phyloP scores from a whole-genome alignment of 2,888 invertebrate species.

The Thyatira batis region DNA sequence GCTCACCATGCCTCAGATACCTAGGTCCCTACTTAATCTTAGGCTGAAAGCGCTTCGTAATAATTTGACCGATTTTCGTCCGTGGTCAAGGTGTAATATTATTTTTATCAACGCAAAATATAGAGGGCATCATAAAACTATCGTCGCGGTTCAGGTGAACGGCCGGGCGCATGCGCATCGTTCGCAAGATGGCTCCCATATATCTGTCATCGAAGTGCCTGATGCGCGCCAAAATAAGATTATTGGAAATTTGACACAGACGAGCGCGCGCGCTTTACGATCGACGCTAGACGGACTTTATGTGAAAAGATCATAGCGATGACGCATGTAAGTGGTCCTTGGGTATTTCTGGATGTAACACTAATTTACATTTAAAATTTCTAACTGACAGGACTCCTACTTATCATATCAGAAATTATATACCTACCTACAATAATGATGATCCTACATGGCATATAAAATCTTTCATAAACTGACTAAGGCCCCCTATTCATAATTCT shows the following conservation, averaged over 20 bases:
- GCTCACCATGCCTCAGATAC: too few species aligned
- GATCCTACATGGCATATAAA: too few species aligned
- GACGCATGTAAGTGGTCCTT: constrained; percentile 71
- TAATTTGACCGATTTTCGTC: constrained; percentile 43
- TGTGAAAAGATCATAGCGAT: constrained; percentile 57
- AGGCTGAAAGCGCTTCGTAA: constrained; percentile 21
- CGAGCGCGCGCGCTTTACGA: constrained; percentile 69
- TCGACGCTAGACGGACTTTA: constrained; percentile 59
- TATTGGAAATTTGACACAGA: constrained; percentile 79
- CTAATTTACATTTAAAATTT: constrained; percentile 43
- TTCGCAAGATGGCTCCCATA: constrained; percentile 74
- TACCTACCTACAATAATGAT: not conserved
- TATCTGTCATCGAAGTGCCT: constrained; percentile 75
- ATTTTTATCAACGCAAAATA: constrained; percentile 70
- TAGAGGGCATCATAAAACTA: constrained; percentile 66
- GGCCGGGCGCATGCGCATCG: constrained; percentile 64
- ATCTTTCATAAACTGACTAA: too few species aligned
- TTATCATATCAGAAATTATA: not conserved
- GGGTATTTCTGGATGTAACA: constrained; percentile 57
- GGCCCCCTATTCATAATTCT: too few species aligned
- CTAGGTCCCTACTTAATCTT: not conserved
- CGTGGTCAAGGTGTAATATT: constrained; percentile 70
- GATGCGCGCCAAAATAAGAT: constrained; percentile 82
- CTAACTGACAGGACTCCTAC: not conserved
- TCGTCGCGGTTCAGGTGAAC: constrained; percentile 77